Percentiles rank a stretch among this genome's conserved stretches.
Conservation (phyloP, 2,113 vertebrate species). For the Loxodonta africana region DNA sequence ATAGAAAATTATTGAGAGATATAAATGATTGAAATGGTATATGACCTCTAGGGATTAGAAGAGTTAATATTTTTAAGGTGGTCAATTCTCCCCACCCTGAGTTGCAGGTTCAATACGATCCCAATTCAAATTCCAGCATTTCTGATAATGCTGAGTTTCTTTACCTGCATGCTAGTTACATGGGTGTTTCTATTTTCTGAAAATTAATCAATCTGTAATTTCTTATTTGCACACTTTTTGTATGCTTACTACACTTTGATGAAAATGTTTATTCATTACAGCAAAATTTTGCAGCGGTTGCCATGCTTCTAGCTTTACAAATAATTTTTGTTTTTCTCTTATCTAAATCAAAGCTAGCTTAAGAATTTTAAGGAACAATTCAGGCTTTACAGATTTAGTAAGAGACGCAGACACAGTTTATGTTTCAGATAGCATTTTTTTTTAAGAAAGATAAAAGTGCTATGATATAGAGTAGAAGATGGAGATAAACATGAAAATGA, state of each 20-base stretch:
- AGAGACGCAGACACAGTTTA: neutral
- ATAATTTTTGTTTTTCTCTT: neutral
- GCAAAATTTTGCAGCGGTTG: neutral
- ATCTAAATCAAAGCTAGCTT: neutral
- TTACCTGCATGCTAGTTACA: neutral
- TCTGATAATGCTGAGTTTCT: constrained; percentile 51
- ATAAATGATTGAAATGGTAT: neutral
- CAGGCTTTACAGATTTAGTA: neutral
- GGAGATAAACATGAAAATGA: neutral
- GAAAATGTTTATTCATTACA: constrained; percentile 22
- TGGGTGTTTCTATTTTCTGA: constrained; percentile 15
- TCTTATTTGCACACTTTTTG: constrained; percentile 23
- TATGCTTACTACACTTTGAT: constrained; percentile 1
- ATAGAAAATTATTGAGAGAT: neutral
- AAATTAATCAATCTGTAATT: constrained; percentile 2
- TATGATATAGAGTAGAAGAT: neutral
- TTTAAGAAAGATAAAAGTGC: neutral
- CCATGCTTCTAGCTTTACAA: neutral
- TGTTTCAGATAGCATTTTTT: neutral
- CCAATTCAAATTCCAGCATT: constrained; percentile 45
- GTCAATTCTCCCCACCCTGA: neutral
- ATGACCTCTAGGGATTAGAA: neutral
- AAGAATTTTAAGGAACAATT: constrained; percentile 40
- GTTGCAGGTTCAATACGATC: constrained; percentile 26
- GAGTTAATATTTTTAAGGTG: neutral